Evolutionary conservation across 2,113 vertebrate genomes (phyloP), one percentile per base, ranked within the genome.

Genomic region (Pristiophorus japonicus): DNA sequence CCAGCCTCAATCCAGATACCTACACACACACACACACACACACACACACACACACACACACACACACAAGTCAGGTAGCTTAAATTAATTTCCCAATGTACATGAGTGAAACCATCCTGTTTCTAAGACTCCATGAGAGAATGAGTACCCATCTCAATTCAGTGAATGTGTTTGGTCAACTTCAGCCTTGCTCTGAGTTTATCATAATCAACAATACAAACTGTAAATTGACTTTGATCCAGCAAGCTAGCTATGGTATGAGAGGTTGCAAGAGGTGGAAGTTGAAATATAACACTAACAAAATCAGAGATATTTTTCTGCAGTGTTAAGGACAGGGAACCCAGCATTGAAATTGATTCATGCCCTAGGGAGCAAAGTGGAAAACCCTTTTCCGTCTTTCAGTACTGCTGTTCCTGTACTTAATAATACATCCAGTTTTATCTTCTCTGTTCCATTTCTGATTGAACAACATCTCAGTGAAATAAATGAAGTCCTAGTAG

Each of bases 401-500:
- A 45, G 45, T 20, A 47, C 22, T n/a, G 12, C 85, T 12, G 4
- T 12, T 92, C 5, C 22, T 42, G 34, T 38, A 63, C 18, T 22
- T 65, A 92, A 92, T 92, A 63, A 65, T 65, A 20, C 59, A 63
- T 42, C 88, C 34, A 63, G 65, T 63, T 20, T 92, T 30, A 87
- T 92, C 59, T 22, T 63, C 65, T 63, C 88, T 92, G n/a, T 65
- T 92, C 88, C 63, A 92, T 38, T 92, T 92, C 59, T 38, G 59
- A 92, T 92, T 94, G 45, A 27, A 51, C 20, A 30, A 70, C 16
- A 67, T 24, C 45, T 70, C 93, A 67, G 24, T 70, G 22, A 94
- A 47, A 67, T 94, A 94, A 67, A 27, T 94, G 24, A 94, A 47
- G 65, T 24, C n/a, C 38, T 70, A 12, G 34, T 42, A 5, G 66